Evolutionary conservation across 2,888 invertebrate species (phyloP).

Genomic region (Epiblema foenella): DNA sequence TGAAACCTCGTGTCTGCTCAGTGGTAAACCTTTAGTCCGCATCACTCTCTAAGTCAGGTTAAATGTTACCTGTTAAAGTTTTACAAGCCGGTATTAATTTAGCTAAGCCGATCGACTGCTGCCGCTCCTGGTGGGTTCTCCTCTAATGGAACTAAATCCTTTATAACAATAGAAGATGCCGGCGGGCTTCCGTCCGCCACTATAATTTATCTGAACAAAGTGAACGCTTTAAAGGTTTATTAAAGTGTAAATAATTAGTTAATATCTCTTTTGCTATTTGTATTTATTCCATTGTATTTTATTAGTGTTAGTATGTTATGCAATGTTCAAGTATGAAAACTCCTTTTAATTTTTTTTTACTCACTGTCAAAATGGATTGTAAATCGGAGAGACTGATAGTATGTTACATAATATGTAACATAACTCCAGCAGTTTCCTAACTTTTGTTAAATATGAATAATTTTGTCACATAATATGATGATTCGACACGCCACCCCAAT

Average conservation of each 20-base stretch:
- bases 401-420: not conserved
- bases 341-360: not conserved
- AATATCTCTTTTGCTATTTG: not conserved
- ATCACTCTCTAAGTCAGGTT: not conserved
- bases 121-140: constrained; percentile 2
- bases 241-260: not conserved
- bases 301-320: not conserved
- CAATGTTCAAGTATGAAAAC: not conserved
- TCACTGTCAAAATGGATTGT: not conserved
- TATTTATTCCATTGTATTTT: not conserved
- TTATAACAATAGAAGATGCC: constrained; percentile 22
- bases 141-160: constrained; percentile 26
- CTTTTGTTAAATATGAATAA: too few species aligned
- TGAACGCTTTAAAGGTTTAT: constrained; percentile 9
- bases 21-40: too few species aligned
- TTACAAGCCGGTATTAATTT: constrained; percentile 27
- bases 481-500: not conserved
- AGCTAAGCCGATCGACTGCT: constrained; percentile 18
- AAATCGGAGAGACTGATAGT: not conserved
- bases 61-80: constrained; percentile 17
- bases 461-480: not conserved
- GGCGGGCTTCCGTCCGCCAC: not conserved
- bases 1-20: too few species aligned
- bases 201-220: constrained; percentile 21
- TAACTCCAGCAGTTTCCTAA: not conserved